Evolutionary conservation across 2,113 vertebrate genomes (phyloP).

Genomic region (Castor canadensis): DNA sequence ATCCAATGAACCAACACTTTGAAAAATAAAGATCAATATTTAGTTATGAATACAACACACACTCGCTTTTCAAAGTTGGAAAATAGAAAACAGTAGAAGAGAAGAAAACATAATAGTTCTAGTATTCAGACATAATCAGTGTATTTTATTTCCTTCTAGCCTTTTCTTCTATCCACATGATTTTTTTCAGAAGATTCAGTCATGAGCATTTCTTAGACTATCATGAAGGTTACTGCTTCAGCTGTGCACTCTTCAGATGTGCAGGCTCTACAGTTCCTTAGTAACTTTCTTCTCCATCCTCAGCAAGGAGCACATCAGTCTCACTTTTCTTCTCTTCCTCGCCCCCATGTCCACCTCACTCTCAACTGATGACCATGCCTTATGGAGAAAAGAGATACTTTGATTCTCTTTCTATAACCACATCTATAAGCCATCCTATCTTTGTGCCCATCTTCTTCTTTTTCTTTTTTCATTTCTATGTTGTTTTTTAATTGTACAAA

Average conservation of each 20-base stretch:
- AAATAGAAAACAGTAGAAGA: background rate
- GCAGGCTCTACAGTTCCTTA: background rate
- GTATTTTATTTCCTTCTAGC: background rate
- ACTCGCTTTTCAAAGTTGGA: background rate
- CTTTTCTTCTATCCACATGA: background rate
- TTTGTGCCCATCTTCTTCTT: background rate
- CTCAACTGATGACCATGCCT: background rate
- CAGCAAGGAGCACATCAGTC: background rate
- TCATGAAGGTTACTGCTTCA: background rate
- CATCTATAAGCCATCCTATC: background rate
- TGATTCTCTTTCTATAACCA: background rate
- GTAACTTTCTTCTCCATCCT: background rate
- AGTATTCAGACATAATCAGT: background rate
- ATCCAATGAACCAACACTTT: conserved; percentile 14
- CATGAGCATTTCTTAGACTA: background rate
- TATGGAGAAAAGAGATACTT: background rate
- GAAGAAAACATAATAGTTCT: background rate
- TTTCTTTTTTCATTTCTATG: too few relatives aligned
- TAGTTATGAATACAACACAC: background rate
- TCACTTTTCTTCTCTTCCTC: background rate
- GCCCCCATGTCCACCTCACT: background rate
- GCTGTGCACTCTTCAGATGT: background rate
- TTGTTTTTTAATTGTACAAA: too few relatives aligned
- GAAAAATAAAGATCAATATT: conserved; percentile 43
- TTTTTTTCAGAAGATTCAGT: background rate